Evolutionary conservation across 2,797 vertebrate species (phyloP), one percentile per base, ranked within the genome.

Genomic region (Streptopelia turtur): DNA sequence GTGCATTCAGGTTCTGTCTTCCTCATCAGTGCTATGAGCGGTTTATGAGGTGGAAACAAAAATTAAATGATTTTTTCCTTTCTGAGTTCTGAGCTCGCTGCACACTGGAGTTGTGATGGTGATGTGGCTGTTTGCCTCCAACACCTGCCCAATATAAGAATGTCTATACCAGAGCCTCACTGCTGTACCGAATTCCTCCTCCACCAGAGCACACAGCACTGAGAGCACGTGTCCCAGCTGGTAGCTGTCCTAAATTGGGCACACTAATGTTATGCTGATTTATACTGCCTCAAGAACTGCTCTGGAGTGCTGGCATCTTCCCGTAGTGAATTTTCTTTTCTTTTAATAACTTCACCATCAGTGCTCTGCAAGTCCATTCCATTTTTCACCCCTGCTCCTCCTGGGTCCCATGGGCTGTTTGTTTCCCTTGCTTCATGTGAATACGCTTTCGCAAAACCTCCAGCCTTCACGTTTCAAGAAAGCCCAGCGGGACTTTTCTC

Each of bases 51-150:
- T 16, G 16, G 45, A 64, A 77, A 60, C 39, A 55, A 59, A 93
- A 92, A 60, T 37, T 3, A 41, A 80, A 33, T 35, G 22, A 22
- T 43, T 94, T 89, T 43, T 89, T 92, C 50, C 66, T 68, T 82
- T 90, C 12, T 27, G 27, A 0, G 35, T 79, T 59, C 66, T 12
- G 59, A 69, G 41, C 6, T 18, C 47, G 55, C 43, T 49, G 53
- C 80, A 43, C 16, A 6, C 39, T 31, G 83, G 72, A 39, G 25
- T 13, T 25, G 33, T 37, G 83, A n/a, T 2, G 7, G 55, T 39
- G 71, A 24, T 41, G n/a, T 37, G 33, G 50, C 59, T 16, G 5
- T 83, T 88, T 71, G 47, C 66, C 41, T 78, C n/a, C 66, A 43
- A 11, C 13, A 16, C 47, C 52, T 43, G 28, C 52, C 56, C 9